These are phyloP conservation scores for Sarcophilus harrisii DNA, from an alignment of 2,797 vertebrate species.

Conservation along the genomic window DNA sequence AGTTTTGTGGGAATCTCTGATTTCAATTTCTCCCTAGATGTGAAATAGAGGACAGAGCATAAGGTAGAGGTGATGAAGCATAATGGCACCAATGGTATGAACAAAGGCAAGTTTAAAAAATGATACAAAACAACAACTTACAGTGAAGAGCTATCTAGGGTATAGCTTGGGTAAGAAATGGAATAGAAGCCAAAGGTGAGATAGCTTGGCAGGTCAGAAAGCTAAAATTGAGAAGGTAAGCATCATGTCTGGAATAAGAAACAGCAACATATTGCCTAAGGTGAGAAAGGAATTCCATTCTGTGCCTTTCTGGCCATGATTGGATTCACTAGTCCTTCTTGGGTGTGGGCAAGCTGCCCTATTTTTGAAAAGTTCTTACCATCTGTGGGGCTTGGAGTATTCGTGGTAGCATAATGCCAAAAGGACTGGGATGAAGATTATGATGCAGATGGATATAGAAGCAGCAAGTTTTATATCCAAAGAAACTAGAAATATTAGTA, in stretches of 20 bases:
- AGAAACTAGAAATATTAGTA: background rate
- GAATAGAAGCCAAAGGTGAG: background rate
- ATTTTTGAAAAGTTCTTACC: background rate
- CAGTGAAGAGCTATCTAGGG: background rate
- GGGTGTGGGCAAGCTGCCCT: background rate
- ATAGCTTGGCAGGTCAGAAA: background rate
- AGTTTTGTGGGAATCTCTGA: background rate
- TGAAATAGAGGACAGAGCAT: background rate
- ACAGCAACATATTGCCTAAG: background rate
- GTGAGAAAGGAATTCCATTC: background rate
- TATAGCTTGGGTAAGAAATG: background rate
- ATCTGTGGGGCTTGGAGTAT: background rate
- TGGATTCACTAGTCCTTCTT: background rate
- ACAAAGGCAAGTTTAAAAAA: background rate
- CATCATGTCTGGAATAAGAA: background rate
- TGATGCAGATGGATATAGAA: background rate
- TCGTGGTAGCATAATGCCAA: background rate
- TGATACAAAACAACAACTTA: background rate
- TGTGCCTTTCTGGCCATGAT: background rate
- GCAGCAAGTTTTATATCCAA: background rate
- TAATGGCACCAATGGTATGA: background rate
- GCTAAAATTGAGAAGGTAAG: background rate
- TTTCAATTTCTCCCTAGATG: background rate
- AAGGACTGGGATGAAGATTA: background rate
- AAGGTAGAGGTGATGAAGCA: background rate